These are phyloP conservation scores for Thera britannica DNA, from an alignment of 2,888 invertebrate species.

Conservation along the genomic window DNA sequence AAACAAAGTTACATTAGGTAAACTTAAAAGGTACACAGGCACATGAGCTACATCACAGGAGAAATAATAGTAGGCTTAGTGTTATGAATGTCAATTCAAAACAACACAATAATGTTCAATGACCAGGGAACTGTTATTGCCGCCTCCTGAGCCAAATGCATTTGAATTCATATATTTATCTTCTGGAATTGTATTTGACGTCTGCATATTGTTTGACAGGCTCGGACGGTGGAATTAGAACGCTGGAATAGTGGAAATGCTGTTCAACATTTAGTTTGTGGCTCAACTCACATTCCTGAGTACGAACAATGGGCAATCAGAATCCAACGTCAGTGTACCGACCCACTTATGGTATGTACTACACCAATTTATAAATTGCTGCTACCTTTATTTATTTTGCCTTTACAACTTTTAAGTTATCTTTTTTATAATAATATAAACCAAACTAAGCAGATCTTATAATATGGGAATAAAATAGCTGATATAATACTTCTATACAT, in stretches of 20 bases:
- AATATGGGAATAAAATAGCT: too few species aligned
- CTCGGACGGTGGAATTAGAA: conserved; percentile 9
- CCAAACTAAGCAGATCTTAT: too few species aligned
- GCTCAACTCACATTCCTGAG: background rate
- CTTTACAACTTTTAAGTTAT: too few species aligned
- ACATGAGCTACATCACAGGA: too few species aligned
- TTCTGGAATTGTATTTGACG: conserved; percentile 26
- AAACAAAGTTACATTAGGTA: too few species aligned
- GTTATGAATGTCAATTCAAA: too few species aligned
- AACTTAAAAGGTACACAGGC: too few species aligned
- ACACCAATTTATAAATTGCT: too few species aligned
- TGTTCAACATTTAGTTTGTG: conserved; percentile 11
- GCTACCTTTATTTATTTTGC: too few species aligned
- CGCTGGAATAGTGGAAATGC: conserved; percentile 16
- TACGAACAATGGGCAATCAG: background rate
- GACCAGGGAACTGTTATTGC: background rate
- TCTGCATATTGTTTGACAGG: conserved; percentile 13
- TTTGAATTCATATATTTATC: conserved; percentile 28
- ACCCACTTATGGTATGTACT: background rate
- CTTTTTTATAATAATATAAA: too few species aligned
- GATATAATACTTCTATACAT: too few species aligned
- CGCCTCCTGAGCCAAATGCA: conserved; percentile 5
- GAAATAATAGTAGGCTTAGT: too few species aligned
- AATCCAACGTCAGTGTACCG: background rate
- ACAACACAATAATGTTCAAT: background rate